Base-by-base conservation (phyloP, 2,888 invertebrate genomes). In the Trachelus troglodyta region DNA sequence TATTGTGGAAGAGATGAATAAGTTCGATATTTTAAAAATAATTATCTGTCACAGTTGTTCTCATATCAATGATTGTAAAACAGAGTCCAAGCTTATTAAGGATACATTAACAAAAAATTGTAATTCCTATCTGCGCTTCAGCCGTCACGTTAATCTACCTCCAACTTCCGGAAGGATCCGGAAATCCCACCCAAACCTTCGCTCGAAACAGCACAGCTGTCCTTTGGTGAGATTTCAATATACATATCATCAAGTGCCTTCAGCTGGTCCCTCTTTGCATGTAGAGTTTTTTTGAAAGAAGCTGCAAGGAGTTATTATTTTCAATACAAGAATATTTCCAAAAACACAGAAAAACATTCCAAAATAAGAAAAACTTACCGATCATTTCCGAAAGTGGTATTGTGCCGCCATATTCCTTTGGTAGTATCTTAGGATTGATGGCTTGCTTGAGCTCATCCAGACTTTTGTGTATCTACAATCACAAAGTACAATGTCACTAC, bases 331-430 rank as follows among this genome's bases (percentile, higher is more conserved):
- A 23, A 23, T 56, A 56, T 56, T 56, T 23, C 23, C 9, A 56
- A 56, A 56, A 15, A 40, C 15, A 6, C 6, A 40, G 4, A 40
- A 15, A 15, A 23, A 40, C 40, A 6, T 40, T 15, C 0, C 4
- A 40, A 40, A 12, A 15, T 75, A 34, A 30, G 31, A 77, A 34
- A 30, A 33, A 74, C 87, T 94, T 94, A 90, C 95, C 94, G 81
- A 97, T 95, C 96, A 98, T 97, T 76, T 97, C 96, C 37, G 93
- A 93, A 76, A 97, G 92, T 31, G 97, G 96, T 33, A 96, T 94
- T 33, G 94, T 95, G n/a, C 97, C 97, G 12, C 97, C 97, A 88
- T 97, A 97, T 91, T 98, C 97, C 90, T 96, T 95, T 0, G 97
- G 97, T 82, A 98, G 91, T 86, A 97, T 95, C 80, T 95, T 94